These are phyloP conservation scores for Chorisops tibialis DNA, from an alignment of 2,888 invertebrate species.

Conservation along the genomic window DNA sequence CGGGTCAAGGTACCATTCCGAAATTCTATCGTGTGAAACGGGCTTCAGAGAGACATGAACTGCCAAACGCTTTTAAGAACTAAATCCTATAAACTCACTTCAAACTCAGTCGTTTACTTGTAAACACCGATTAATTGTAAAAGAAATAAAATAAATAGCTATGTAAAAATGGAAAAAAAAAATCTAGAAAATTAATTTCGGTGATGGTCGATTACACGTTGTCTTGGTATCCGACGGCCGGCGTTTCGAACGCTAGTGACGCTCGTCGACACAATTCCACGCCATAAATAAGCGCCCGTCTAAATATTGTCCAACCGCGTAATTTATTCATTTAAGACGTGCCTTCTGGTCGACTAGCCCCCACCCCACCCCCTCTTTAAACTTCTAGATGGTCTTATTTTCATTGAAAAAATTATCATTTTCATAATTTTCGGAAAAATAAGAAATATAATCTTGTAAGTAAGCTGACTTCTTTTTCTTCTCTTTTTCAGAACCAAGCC, in stretches of 20 bases:
- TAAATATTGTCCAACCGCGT: slow-evolving; percentile 28
- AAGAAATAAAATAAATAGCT: too few relatives aligned
- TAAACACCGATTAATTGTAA: too few relatives aligned
- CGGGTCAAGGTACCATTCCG: too few relatives aligned
- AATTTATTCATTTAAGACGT: slow-evolving; percentile 28
- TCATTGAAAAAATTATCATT: neutral
- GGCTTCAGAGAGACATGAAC: too few relatives aligned
- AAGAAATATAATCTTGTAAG: neutral
- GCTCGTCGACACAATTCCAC: slow-evolving; percentile 15
- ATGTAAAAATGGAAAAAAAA: too few relatives aligned
- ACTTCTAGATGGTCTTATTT: neutral
- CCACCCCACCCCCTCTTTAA: neutral
- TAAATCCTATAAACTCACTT: too few relatives aligned
- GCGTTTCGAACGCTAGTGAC: neutral
- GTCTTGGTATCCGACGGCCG: neutral
- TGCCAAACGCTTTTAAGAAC: too few relatives aligned
- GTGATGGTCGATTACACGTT: slow-evolving; percentile 14
- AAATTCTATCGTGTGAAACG: too few relatives aligned
- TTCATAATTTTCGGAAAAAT: neutral
- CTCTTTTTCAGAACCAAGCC: too few relatives aligned
- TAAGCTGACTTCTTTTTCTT: too few relatives aligned
- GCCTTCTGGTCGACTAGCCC: neutral
- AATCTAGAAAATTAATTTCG: neutral
- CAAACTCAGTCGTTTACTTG: too few relatives aligned
- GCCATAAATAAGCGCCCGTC: slow-evolving; percentile 26